Percentiles rank a stretch among this genome's conserved stretches.
These are phyloP conservation scores for Coregonus sp. DNA, from an alignment of 2,797 vertebrate genomes.

Conservation along the genomic window DNA sequence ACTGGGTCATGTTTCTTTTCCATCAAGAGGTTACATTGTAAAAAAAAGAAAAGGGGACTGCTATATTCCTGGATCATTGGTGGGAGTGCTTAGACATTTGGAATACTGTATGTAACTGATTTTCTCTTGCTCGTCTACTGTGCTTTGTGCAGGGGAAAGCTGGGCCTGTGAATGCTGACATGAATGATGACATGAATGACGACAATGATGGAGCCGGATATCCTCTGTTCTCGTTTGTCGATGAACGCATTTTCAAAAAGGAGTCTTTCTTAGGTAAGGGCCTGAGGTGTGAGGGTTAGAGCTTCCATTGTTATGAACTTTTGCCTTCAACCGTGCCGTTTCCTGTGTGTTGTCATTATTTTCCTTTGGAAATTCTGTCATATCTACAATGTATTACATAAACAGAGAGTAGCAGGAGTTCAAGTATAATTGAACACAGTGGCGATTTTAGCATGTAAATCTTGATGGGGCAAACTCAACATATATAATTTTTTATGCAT, in stretches of 20 bases:
- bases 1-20: background rate
- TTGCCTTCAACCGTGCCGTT: background rate
- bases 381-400: background rate
- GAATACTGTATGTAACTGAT: background rate
- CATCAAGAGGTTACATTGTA: background rate
- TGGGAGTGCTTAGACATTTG: background rate
- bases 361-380: background rate
- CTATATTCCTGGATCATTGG: background rate
- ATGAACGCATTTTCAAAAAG: constrained; percentile 82
- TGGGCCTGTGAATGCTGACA: constrained; percentile 37
- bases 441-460: no score
- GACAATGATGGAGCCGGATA: constrained; percentile 63
- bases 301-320: background rate
- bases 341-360: background rate
- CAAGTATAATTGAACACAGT: background rate
- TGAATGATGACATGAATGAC: constrained; percentile 44
- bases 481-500: no score
- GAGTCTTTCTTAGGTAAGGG: constrained; percentile 78
- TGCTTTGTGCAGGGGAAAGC: constrained; percentile 71
- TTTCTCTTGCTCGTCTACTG: background rate
- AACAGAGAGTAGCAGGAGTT: background rate
- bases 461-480: no score
- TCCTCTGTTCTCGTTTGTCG: constrained; percentile 78
- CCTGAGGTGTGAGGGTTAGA: background rate
- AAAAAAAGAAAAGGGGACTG: background rate